phyloP scores from a whole-genome alignment of 2,888 invertebrate species.

The Calliphora vomitoria region DNA sequence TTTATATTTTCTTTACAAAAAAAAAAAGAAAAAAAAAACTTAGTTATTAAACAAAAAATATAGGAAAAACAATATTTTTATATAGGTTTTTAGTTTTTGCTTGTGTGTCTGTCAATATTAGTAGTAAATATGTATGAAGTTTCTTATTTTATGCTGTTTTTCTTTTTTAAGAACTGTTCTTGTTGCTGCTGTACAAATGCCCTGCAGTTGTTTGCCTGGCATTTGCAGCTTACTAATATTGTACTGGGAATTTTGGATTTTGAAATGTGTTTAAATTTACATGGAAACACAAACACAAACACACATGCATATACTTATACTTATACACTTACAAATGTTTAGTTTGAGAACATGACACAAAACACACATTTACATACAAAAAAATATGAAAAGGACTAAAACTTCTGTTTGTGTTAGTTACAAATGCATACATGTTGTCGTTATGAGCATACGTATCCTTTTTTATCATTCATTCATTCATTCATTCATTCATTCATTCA shows the following conservation, averaged over 20 bases:
- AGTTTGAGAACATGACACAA: slow-evolving; percentile 20
- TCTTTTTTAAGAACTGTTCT: background rate
- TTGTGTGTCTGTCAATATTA: background rate
- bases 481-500: slow-evolving; percentile 39
- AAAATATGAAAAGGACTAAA: slow-evolving; percentile 11
- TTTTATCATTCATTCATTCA: slow-evolving; percentile 33
- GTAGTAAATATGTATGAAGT: slow-evolving; percentile 1
- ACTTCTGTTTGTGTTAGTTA: background rate
- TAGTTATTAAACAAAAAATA: slow-evolving; percentile 2
- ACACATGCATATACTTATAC: background rate
- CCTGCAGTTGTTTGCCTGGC: slow-evolving; percentile 46
- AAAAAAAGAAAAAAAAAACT: slow-evolving; percentile 11
- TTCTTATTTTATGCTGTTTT: background rate
- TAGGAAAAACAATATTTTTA: background rate
- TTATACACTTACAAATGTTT: background rate
- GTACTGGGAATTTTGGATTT: slow-evolving; percentile 40
- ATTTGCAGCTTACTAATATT: slow-evolving; percentile 51
- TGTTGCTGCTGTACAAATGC: slow-evolving; percentile 25
- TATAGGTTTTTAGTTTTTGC: background rate
- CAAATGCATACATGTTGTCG: background rate
- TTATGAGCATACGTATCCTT: background rate
- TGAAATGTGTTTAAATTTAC: slow-evolving; percentile 32
- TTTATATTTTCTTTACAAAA: slow-evolving; percentile 15
- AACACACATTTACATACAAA: background rate
- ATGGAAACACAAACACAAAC: background rate